Evolutionary conservation across 2,888 invertebrate species (phyloP).

Genomic region (Pedicia rivosa): DNA sequence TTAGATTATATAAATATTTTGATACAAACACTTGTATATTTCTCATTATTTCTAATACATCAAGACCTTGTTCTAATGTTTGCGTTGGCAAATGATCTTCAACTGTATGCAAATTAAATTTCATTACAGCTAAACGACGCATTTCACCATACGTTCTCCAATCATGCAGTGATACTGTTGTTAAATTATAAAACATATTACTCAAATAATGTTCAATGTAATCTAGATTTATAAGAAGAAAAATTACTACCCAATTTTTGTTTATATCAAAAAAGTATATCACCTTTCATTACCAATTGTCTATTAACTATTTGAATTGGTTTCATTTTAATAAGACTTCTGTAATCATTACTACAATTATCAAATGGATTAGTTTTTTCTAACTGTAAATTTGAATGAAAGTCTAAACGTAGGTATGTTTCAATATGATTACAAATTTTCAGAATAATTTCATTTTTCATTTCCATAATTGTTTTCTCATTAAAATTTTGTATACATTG

Average conservation of each 20-base stretch:
- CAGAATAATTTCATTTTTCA: constrained; percentile 31
- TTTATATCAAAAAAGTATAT: constrained; percentile 8
- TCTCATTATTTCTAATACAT: constrained; percentile 92
- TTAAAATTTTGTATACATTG: constrained; percentile 1
- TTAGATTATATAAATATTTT: constrained; percentile 86
- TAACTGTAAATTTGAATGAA: constrained; percentile 76
- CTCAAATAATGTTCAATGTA: constrained; percentile 80
- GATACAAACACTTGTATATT: constrained; percentile 91
- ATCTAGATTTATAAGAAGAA: constrained; percentile 23
- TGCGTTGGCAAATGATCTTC: constrained; percentile 92
- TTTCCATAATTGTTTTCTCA: not conserved
- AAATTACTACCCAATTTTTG: too few relatives aligned
- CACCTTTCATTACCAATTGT: constrained; percentile 47
- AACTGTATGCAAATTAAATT: constrained; percentile 65
- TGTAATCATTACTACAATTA: constrained; percentile 36
- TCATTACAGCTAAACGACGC: constrained; percentile 78
- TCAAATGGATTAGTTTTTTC: constrained; percentile 58
- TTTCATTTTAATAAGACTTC: constrained; percentile 40
- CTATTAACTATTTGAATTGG: constrained; percentile 38
- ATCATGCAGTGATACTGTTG: constrained; percentile 91
- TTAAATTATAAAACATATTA: constrained; percentile 90
- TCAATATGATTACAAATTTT: constrained; percentile 78
- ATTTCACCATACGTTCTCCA: constrained; percentile 97
- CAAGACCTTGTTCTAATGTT: constrained; percentile 90
- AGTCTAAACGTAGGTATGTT: constrained; percentile 80